Percentiles rank a stretch among this genome's conserved stretches.
phyloP scores from a whole-genome alignment of 2,888 invertebrate genomes.

The Campopleginae sp. region DNA sequence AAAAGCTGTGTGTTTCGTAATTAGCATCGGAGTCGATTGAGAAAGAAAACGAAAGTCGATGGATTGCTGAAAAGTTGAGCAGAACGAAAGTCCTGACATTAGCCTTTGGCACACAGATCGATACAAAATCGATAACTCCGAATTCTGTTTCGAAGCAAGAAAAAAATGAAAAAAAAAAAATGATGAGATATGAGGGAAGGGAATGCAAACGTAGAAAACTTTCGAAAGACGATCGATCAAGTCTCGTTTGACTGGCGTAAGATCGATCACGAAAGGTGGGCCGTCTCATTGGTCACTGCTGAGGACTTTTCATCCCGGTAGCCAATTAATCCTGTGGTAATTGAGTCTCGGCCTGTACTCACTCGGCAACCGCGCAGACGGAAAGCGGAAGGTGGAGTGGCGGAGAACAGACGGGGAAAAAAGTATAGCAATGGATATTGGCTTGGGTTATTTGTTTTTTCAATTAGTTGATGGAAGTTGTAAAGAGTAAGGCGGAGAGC shows the following conservation, averaged over 20 bases:
- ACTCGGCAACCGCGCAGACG: slow-evolving; percentile 20
- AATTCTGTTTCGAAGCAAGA: neutral
- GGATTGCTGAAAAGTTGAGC: neutral
- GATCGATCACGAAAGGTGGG: slow-evolving; percentile 65
- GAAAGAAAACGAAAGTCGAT: neutral
- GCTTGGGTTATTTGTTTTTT: slow-evolving; percentile 63
- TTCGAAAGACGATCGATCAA: slow-evolving; percentile 66
- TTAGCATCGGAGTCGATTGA: neutral
- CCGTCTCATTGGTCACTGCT: slow-evolving; percentile 45
- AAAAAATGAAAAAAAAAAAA: slow-evolving; percentile 7
- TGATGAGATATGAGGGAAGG: neutral
- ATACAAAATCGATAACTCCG: neutral
- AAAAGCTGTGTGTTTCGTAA: neutral
- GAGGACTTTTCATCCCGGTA: slow-evolving; percentile 70
- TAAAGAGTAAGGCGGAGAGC: slow-evolving; percentile 27
- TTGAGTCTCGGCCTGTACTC: slow-evolving; percentile 66
- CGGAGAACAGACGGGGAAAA: slow-evolving; percentile 5
- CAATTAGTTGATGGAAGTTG: slow-evolving; percentile 59
- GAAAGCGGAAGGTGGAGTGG: slow-evolving; percentile 15
- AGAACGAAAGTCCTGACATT: neutral
- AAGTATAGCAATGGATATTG: slow-evolving; percentile 54
- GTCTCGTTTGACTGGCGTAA: slow-evolving; percentile 43
- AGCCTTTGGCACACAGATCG: neutral
- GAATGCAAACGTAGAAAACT: neutral
- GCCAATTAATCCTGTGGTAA: slow-evolving; percentile 71